Evolutionary conservation across 2,888 invertebrate species (phyloP), one percentile per base, ranked within the genome.

Genomic region (Druceiella hillmani): DNA sequence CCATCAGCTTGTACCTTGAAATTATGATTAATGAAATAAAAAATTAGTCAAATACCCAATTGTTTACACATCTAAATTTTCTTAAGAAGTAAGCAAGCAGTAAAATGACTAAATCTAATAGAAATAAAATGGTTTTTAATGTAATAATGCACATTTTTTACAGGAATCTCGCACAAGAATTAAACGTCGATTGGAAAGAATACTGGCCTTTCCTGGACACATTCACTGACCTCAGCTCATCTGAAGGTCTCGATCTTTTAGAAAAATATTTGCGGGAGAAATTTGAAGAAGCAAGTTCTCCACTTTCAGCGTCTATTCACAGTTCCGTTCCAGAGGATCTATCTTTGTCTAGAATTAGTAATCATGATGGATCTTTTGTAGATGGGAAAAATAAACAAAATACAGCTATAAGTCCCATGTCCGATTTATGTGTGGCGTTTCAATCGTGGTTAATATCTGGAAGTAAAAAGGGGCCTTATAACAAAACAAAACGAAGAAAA

Each of bases 201-300:
- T 89, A 89, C 63, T 97, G 95, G 95, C 82, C 84, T 4, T 95
- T 95, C 58, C 65, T 95, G 9, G 83, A 85, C 49, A 76, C 78
- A 2, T 92, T 87, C 59, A 75, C 85, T 1, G 86, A 97, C 60
- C 70, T 97, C 4, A 64, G 83, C 0, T 76, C 83, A 0, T 56
- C 66, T 0, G 81, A 85, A 37, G 95, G 94, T 1, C 68, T 95
- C 5, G 53, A 62, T 1, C 66, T 79, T 26, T 61, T 97, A 6
- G 93, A 97, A 57, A 71, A 73, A 28, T 85, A 86, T 64, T 65
- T 95, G 14, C 74, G 74, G 50, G 55, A 59, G 3, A 74, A 73
- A 55, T 75, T 74, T 56, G 63, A 66, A n/a, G 57, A 58, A 30
- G 65, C 65, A 1, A 67, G 61, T 33, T 63, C 65, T 0, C 55